Base-by-base conservation (phyloP, 2,113 vertebrate genomes). In the Periophthalmodon schlosseri region DNA sequence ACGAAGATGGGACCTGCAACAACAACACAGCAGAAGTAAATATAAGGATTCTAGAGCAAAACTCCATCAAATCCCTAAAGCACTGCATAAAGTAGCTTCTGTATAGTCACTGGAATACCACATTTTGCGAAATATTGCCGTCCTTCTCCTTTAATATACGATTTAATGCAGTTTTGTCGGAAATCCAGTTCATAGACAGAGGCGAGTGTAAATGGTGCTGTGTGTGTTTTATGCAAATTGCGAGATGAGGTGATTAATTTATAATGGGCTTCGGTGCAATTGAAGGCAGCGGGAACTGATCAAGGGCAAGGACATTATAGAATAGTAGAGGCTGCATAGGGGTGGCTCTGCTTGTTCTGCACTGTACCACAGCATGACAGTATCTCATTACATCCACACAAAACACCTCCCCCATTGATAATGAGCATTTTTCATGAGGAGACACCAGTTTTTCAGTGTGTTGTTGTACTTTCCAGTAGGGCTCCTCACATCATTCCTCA, bases 191-290 rank as follows among this genome's bases (percentile, higher is more conserved):
- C 84, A 84, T 80, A 83, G 79, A 91, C 84, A 86, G 85, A 91
- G 87, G 87, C 81, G 85, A 89, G 80, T 77, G 79, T 73, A 86
- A 89, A 84, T 87, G 87, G 82, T 86, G 73, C 88, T 84, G 86
- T 90, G 88, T 93, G 90, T 91, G 87, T 92, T 89, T 91, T 92
- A 91, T 92, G 91, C 86, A 92, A 91, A 93, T 91, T 88, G 73
- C 64, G 44, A 84, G 88, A 87, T 65, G 65, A 88, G 83, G 90
- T 92, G 89, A 93, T 94, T 93, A 91, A 94, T 94, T 93, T 85
- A 90, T 88, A 93, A 93, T 86, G 85, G 86, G 81, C 89, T 86
- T 88, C 78, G 75, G 91, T 82, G 85, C 89, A 89, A 92, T 88
- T 92, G 92, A 91, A 91, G 89, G 82, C 90, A 92, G 90, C 85